Percentiles rank a stretch among this genome's conserved stretches.
Conservation (phyloP, 2,888 invertebrate genomes). For the Tiliacea aurago region DNA sequence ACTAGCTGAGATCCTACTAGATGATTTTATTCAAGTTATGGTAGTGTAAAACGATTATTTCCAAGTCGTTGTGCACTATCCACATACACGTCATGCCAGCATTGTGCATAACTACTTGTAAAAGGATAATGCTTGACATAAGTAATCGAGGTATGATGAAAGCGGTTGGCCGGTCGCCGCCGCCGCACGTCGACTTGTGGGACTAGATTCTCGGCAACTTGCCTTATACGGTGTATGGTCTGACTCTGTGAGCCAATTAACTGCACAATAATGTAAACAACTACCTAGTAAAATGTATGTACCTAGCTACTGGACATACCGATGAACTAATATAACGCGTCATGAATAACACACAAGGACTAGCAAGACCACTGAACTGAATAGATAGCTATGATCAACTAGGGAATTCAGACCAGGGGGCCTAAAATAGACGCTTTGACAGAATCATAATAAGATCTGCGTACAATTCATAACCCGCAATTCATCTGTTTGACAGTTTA, state of each 20-base stretch:
- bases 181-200: conserved; percentile 64
- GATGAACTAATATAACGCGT: conserved; percentile 57
- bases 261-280: conserved; percentile 77
- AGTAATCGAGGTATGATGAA: conserved; percentile 72
- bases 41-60: conserved; percentile 37
- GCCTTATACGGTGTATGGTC: conserved; percentile 80
- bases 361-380: conserved; percentile 20
- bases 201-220: conserved; percentile 82
- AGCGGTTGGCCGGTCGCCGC: conserved; percentile 69
- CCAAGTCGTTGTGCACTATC: conserved; percentile 27
- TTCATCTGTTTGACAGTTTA: no score
- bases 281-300: conserved; percentile 64
- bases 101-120: conserved; percentile 49
- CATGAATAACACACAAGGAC: conserved; percentile 47
- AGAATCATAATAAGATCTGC: no score
- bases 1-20: no score
- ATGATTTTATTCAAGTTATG: conserved; percentile 21
- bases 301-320: conserved; percentile 53
- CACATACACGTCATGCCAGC: conserved; percentile 36
- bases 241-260: conserved; percentile 80
- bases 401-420: conserved; percentile 11
- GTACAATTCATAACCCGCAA: no score
- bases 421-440: no score
- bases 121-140: conserved; percentile 68
- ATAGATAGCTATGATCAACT: conserved; percentile 5